Conservation (phyloP, 2,888 invertebrate species). For the Falcaria lacertinaria region DNA sequence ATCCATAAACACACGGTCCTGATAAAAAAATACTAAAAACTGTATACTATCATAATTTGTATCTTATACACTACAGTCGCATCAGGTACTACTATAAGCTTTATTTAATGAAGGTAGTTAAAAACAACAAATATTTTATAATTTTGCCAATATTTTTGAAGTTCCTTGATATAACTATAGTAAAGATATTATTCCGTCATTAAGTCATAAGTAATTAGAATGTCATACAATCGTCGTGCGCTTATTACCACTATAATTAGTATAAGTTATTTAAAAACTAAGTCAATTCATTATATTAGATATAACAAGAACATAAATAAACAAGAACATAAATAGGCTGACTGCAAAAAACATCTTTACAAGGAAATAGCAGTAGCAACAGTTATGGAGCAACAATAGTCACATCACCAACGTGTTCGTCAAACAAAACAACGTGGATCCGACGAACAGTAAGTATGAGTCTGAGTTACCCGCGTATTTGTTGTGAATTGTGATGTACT, state of each 20-base stretch:
- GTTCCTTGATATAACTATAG: not conserved
- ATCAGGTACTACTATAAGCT: not conserved
- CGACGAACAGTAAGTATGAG: not conserved
- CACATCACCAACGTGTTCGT: not conserved
- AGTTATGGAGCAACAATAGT: not conserved
- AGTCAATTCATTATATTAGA: not conserved
- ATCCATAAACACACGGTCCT: not conserved
- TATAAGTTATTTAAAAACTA: not conserved
- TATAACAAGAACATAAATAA: not conserved
- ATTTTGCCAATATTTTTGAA: not conserved
- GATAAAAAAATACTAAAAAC: not conserved
- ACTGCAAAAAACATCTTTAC: not conserved
- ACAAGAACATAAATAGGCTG: not conserved
- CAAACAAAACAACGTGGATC: not conserved
- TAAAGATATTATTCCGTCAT: no score
- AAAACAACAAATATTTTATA: not conserved
- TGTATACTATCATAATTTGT: not conserved
- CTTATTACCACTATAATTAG: not conserved
- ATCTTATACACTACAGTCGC: not conserved
- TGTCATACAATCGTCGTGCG: not conserved
- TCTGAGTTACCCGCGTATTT: not conserved
- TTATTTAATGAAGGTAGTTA: not conserved
- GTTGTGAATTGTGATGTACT: no score
- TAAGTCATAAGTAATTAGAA: not conserved
- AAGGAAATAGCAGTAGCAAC: not conserved